Percentiles rank a stretch among this genome's conserved stretches.
Evolutionary conservation across 1,140 invertebrate species (phyloP).

Genomic region (Brachionus koreanus): DNA sequence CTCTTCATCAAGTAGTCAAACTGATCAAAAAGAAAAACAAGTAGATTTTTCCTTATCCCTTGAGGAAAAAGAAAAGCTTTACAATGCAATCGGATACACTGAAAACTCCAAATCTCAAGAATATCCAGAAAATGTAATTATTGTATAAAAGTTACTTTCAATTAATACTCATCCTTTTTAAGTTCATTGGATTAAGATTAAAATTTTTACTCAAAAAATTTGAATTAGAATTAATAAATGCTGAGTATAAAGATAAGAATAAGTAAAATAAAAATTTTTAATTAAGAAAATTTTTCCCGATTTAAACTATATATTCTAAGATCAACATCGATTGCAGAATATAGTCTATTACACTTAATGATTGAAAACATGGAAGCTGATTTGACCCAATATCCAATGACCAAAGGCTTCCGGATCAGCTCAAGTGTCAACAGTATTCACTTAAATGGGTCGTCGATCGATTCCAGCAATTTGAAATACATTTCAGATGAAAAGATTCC

Average conservation of each 20-base stretch:
- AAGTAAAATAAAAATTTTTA: background rate
- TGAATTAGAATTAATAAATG: constrained; percentile 18
- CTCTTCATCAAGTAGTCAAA: background rate
- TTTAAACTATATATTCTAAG: background rate
- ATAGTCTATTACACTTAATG: background rate
- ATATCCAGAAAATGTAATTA: background rate
- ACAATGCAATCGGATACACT: constrained; percentile 43
- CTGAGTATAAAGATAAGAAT: constrained; percentile 4
- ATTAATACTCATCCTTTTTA: background rate
- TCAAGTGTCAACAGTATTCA: constrained; percentile 41
- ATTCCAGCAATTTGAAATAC: background rate
- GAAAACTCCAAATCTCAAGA: background rate
- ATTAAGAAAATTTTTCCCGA: background rate
- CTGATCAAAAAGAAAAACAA: background rate
- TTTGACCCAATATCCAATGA: background rate
- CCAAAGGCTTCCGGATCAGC: background rate
- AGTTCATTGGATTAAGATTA: constrained; percentile 28
- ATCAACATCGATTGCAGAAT: background rate
- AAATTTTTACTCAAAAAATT: constrained; percentile 35
- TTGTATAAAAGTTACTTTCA: background rate
- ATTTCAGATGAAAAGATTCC: background rate
- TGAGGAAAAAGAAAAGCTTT: constrained; percentile 42
- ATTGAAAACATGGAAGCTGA: constrained; percentile 25
- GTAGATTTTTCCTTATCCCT: background rate
- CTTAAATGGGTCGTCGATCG: constrained; percentile 9